A percentile compares a stretch with the other conserved stretches of the same genome.
These are phyloP conservation scores for Regulus satrapa DNA, from an alignment of 2,113 vertebrate genomes.

Conservation along the genomic window DNA sequence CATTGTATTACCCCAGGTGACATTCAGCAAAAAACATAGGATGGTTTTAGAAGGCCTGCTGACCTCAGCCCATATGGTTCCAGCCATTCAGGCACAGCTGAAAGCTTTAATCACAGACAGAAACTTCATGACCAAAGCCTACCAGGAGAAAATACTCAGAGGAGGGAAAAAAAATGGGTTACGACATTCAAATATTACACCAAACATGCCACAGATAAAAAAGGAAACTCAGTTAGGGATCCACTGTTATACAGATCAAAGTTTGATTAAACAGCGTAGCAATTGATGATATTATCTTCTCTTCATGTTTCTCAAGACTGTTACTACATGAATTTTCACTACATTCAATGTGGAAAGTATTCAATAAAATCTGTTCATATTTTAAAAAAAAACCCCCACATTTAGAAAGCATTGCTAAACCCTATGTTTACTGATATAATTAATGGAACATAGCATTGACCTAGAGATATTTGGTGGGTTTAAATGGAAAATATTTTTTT, in stretches of 20 bases:
- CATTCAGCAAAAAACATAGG: not conserved
- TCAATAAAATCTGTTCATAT: not conserved
- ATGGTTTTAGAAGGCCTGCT: not conserved
- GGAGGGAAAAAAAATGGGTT: not conserved
- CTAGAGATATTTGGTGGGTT: not conserved
- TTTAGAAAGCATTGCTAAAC: not conserved
- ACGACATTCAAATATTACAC: not conserved
- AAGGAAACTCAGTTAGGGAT: not conserved
- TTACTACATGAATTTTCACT: not conserved
- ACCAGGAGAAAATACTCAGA: not conserved
- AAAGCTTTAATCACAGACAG: not conserved
- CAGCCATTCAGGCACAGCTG: not conserved
- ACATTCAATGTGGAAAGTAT: not conserved
- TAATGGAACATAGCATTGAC: not conserved
- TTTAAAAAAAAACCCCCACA: no score
- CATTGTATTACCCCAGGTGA: not conserved
- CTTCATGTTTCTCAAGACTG: not conserved
- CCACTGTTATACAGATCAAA: not conserved
- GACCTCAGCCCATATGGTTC: not conserved
- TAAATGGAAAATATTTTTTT: not conserved
- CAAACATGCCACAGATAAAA: fast-evolving
- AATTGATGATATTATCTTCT: not conserved
- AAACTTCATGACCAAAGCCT: not conserved
- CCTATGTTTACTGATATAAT: not conserved
- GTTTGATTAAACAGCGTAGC: not conserved